phyloP scores from a whole-genome alignment of 2,888 invertebrate species.

The Meteorus cinctellus region DNA sequence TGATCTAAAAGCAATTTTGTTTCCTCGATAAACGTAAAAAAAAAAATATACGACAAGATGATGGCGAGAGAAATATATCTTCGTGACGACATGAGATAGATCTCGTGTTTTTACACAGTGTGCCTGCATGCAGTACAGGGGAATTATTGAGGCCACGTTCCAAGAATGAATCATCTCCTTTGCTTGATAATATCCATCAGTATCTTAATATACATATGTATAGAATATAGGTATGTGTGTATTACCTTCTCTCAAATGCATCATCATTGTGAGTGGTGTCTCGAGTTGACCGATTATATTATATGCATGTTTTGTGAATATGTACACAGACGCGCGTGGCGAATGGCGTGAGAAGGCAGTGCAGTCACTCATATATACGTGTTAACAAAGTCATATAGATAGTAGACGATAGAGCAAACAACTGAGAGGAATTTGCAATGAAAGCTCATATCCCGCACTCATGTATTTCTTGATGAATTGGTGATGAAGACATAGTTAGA shows the following conservation, averaged over 20 bases:
- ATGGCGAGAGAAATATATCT: conserved; percentile 14
- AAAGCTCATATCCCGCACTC: neutral
- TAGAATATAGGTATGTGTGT: neutral
- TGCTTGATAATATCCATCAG: neutral
- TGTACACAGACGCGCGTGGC: neutral
- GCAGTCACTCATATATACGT: neutral
- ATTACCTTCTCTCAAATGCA: neutral
- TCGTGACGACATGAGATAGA: conserved; percentile 15
- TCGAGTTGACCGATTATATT: neutral
- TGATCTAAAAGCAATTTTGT: conserved; percentile 18
- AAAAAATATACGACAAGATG: conserved; percentile 2
- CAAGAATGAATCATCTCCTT: neutral
- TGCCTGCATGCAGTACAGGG: neutral
- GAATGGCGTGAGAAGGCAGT: conserved; percentile 6
- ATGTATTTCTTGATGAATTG: neutral
- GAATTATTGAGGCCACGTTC: conserved; percentile 10
- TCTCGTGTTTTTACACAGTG: neutral
- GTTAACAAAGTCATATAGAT: neutral
- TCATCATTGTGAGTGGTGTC: neutral
- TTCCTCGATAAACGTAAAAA: neutral
- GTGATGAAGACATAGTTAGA: neutral
- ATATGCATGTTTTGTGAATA: neutral
- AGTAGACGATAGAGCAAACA: neutral
- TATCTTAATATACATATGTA: neutral
- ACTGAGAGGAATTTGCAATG: neutral